A percentile compares a stretch with the other conserved stretches of the same genome.
Evolutionary conservation across 2,888 invertebrate species (phyloP).

Genomic region (Molorchus minor): DNA sequence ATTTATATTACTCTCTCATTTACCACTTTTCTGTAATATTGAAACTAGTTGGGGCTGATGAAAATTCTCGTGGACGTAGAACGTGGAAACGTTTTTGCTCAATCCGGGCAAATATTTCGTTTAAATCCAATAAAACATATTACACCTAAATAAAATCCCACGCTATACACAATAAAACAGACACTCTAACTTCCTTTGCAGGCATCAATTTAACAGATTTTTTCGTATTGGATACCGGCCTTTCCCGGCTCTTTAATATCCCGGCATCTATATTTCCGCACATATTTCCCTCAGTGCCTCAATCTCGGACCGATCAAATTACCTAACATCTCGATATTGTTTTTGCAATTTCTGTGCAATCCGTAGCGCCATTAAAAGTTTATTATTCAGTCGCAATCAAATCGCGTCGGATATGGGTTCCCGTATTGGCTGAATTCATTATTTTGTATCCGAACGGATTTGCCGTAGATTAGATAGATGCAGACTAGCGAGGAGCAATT

Average conservation of each 20-base stretch:
- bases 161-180: not conserved
- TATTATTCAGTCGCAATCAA: slow-evolving; percentile 5
- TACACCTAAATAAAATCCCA: no score
- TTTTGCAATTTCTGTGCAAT: slow-evolving; percentile 27
- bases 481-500: no score
- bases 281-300: not conserved
- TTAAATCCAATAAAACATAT: no score
- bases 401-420: not conserved
- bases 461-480: no score
- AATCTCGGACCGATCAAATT: slow-evolving; percentile 14
- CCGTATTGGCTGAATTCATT: no score
- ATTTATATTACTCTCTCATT: no score
- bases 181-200: not conserved
- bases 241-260: slow-evolving; percentile 15
- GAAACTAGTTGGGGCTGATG: no score
- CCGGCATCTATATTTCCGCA: slow-evolving; percentile 24
- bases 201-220: slow-evolving; percentile 24
- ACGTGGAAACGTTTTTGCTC: no score
- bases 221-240: slow-evolving; percentile 18
- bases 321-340: slow-evolving; percentile 14
- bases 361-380: slow-evolving; percentile 1
- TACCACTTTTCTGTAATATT: no score
- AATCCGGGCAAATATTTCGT: no score
- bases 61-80: no score
- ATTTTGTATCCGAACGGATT: no score